Evolutionary conservation across 2,113 vertebrate genomes (phyloP).

Genomic region (Brachyistius frenatus): DNA sequence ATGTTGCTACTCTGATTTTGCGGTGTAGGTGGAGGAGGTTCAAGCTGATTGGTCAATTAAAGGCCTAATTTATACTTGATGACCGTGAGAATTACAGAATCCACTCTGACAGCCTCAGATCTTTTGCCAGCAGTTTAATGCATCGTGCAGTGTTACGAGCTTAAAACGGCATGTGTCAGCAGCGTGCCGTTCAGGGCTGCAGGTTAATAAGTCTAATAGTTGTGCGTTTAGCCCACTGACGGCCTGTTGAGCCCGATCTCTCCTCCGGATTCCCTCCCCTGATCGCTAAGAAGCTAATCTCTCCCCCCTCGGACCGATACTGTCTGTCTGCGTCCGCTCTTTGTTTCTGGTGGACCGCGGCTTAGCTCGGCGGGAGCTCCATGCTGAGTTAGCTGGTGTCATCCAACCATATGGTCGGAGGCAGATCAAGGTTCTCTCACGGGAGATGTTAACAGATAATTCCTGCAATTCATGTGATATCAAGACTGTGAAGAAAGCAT

Average conservation of each 20-base stretch:
- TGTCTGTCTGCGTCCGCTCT: conserved; percentile 61
- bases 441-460: conserved; percentile 41
- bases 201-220: conserved; percentile 64
- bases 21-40: background rate
- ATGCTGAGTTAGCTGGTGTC: conserved; percentile 61
- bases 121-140: background rate
- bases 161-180: conserved; percentile 2
- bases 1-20: no score
- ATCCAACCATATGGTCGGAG: conserved; percentile 65
- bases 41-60: background rate
- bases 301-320: conserved; percentile 46
- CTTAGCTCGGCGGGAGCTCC: conserved; percentile 52
- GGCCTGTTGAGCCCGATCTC: conserved; percentile 44
- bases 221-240: conserved; percentile 26
- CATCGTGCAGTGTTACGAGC: background rate
- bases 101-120: background rate
- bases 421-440: conserved; percentile 45
- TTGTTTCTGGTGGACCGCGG: conserved; percentile 52
- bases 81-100: background rate
- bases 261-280: conserved; percentile 29
- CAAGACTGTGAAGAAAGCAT: background rate
- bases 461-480: conserved; percentile 30
- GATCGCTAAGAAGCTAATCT: conserved; percentile 66
- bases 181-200: conserved; percentile 1
- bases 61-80: background rate